Evolutionary conservation across 2,113 vertebrate genomes (phyloP), one percentile per base, ranked within the genome.

Genomic region (Osmerus eperlanus): DNA sequence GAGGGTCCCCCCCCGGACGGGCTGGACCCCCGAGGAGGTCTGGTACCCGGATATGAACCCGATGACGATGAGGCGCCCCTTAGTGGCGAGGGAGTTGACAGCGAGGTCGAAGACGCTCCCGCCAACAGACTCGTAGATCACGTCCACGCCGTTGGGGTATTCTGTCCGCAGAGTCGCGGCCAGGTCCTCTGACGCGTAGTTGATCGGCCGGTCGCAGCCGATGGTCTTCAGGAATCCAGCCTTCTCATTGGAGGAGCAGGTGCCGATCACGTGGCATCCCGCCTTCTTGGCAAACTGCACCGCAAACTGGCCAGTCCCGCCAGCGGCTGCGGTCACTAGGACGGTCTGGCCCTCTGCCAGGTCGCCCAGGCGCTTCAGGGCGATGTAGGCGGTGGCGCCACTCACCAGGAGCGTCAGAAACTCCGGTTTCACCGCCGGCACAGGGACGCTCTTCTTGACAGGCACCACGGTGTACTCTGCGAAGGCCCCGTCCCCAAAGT

Each of bases 31-130:
- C 0, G 90, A 88, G 21, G 89, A 85, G 1, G 83, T 94, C 81
- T 94, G 94, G 91, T 98, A 97, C 76, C 94, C 95, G 25, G 94
- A 82, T 80, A 97, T 91, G 85, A 96, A 96, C 73, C 96, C 96
- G 62, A 96, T 96, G 18, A 97, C 72, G 51, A 99, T 93, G 81
- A 98, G 83, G 16, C 91, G 71, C n/a, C 94, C 95, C 82, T 93
- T 93, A 72, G 77, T 87, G 75, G 95, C 93, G 88, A 98, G 82
- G 73, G 85, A 84, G 56, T 95, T 92, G 77, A 96, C 70, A 0
- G 95, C 93, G 64, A 93, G 60, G 69, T 98, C 94, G 68, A 97
- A 94, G 86, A 94, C 83, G 70, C 91, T 78, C 61, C 96, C 96
- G 67, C 96, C 96, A 0, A 98, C 88, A 0, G 95, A 97, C 84